Evolutionary conservation across 2,888 invertebrate species (phyloP).

Genomic region (Helicoverpa assulta): DNA sequence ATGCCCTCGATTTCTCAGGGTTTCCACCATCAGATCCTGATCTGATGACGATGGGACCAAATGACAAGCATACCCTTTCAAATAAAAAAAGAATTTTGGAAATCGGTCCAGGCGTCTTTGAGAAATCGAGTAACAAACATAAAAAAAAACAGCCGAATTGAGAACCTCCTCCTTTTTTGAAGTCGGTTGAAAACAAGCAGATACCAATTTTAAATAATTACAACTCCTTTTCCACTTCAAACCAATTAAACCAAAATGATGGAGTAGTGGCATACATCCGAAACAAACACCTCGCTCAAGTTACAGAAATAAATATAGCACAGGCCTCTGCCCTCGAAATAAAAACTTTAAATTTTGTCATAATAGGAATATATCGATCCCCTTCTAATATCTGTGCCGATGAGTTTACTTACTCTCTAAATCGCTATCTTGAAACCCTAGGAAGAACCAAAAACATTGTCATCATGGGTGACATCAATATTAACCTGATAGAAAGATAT

Average conservation of each 20-base stretch:
- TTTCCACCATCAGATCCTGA: too few relatives aligned
- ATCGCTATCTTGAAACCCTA: background rate
- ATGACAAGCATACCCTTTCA: too few relatives aligned
- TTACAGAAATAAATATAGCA: background rate
- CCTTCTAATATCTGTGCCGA: constrained; percentile 10
- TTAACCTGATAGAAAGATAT: background rate
- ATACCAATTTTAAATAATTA: constrained; percentile 5
- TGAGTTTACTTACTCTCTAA: constrained; percentile 4
- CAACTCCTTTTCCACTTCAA: constrained; percentile 1
- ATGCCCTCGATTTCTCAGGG: too few relatives aligned
- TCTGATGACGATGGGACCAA: too few relatives aligned
- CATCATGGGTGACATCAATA: constrained; percentile 7
- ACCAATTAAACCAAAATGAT: constrained; percentile 14
- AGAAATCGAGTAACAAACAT: too few relatives aligned
- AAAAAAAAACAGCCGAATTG: too few relatives aligned
- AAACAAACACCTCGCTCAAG: background rate
- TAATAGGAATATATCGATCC: constrained; percentile 10
- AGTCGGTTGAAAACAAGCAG: constrained; percentile 16
- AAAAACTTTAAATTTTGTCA: background rate
- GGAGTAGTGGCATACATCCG: constrained; percentile 10
- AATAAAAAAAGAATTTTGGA: too few relatives aligned
- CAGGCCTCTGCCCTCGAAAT: constrained; percentile 19
- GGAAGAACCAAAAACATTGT: background rate
- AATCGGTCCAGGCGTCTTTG: too few relatives aligned
- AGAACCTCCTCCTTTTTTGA: too few relatives aligned